Percentiles rank a stretch among this genome's conserved stretches.
phyloP scores from a whole-genome alignment of 2,888 invertebrate genomes.

The Bombylius discolor region DNA sequence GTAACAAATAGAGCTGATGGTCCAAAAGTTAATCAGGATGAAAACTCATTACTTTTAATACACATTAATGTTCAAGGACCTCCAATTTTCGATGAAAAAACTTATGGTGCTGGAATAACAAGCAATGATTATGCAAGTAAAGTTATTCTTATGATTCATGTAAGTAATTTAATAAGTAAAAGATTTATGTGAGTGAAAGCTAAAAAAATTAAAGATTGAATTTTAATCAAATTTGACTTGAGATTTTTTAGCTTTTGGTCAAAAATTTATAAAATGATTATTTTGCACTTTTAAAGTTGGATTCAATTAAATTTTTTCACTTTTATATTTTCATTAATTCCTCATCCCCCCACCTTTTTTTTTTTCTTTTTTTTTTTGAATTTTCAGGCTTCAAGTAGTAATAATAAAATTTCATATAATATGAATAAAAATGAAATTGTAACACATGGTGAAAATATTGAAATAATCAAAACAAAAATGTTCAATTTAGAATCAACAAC shows the following conservation, averaged over 20 bases:
- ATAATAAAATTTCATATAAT: conserved; percentile 35
- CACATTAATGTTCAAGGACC: conserved; percentile 25
- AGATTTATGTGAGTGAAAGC: no score
- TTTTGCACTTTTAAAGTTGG: no score
- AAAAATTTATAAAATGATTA: no score
- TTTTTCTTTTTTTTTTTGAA: not conserved
- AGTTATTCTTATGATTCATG: conserved; percentile 39
- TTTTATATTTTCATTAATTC: no score
- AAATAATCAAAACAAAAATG: conserved; percentile 31
- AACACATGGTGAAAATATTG: conserved; percentile 36
- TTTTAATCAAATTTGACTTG: no score
- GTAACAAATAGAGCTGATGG: conserved; percentile 38
- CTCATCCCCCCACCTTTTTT: no score
- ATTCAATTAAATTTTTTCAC: no score
- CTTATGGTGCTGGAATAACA: conserved; percentile 43
- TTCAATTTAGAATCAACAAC: conserved; percentile 35
- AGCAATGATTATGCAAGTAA: conserved; percentile 36
- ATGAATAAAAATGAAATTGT: conserved; percentile 34
- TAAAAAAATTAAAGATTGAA: no score
- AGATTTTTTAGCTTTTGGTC: no score
- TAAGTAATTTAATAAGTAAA: conserved; percentile 18
- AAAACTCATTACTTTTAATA: conserved; percentile 32
- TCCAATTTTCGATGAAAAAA: conserved; percentile 39
- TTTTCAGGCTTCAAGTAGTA: conserved; percentile 41
- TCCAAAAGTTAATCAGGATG: conserved; percentile 22